Conservation (phyloP, 2,113 vertebrate species). For the Sinocyclocheilus maitianheensis region DNA sequence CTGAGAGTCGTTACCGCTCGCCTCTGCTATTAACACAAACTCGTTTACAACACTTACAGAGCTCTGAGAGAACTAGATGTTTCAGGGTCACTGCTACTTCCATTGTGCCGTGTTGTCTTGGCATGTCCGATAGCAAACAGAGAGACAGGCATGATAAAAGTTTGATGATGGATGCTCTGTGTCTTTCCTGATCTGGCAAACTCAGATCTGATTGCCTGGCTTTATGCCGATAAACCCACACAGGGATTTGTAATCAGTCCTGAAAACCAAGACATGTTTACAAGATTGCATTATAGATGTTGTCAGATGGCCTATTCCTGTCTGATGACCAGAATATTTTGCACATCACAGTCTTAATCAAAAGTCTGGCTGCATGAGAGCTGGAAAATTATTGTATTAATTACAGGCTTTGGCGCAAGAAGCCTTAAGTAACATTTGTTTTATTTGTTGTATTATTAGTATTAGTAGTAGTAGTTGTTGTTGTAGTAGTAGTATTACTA, state of each 20-base stretch:
- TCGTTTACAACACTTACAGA: not conserved
- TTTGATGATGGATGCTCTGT: not conserved
- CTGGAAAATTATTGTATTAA: not conserved
- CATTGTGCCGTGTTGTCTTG: not conserved
- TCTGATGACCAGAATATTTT: not conserved
- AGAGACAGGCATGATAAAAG: not conserved
- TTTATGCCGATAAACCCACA: not conserved
- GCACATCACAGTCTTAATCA: not conserved
- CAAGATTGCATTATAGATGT: not conserved
- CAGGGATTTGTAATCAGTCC: not conserved
- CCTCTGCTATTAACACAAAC: not conserved
- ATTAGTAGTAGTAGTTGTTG: too few relatives aligned
- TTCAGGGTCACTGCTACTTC: not conserved
- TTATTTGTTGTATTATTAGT: not conserved
- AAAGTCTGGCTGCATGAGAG: not conserved
- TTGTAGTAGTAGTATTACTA: too few relatives aligned
- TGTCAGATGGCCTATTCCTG: not conserved
- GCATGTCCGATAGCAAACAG: not conserved
- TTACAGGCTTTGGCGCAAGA: not conserved
- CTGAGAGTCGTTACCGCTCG: not conserved
- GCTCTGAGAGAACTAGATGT: not conserved
- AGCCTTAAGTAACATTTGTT: not conserved
- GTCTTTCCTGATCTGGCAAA: not conserved
- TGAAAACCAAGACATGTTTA: not conserved
- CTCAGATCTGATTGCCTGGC: not conserved